Base-by-base conservation (phyloP, 2,888 invertebrate genomes). In the Seira sanloemensis region DNA sequence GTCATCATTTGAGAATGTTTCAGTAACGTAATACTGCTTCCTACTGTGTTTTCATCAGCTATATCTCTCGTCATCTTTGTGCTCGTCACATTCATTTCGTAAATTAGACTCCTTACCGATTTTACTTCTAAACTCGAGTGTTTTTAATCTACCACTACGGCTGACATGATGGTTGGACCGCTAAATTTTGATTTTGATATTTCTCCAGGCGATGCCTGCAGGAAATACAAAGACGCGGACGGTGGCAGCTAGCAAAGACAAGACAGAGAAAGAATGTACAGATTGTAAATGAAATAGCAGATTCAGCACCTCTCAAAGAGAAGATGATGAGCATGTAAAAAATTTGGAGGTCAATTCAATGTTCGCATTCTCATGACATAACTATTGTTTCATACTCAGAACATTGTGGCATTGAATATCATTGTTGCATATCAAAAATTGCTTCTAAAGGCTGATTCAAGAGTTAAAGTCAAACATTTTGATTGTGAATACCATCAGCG, bases 41-140 rank as follows among this genome's bases (percentile, higher is more conserved):
- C 80, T 62, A 80, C 80, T 80, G 80, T n/a, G 80, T 67, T 77
- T 50, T 75, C 80, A 74, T 80, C 80, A 76, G 75, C 76, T 66
- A 65, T 81, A 65, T 81, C 81, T 37, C n/a, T n/a, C n/a, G n/a
- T n/a, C n/a, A n/a, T n/a, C n/a, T n/a, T n/a, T n/a, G n/a, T n/a
- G n/a, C n/a, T n/a, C 25, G 37, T 69, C 71, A 7, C 75, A 69
- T 71, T 62, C 25, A 21, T 72, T 26, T 73, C 73, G 26, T 21
- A 76, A 37, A 50, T 50, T n/a, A 71, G 81, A 71, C 75, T 81
- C n/a, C 80, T 62, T 65, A 65, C 69, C 76, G 81, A 76, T 76
- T 76, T n/a, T n/a, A n/a, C n/a, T n/a, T 81, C 58, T 19, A 71
- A 71, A 71, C 16, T 18, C 16, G 50, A 50, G n/a, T 50, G n/a